A percentile compares a stretch with the other conserved stretches of the same genome.
Evolutionary conservation across 2,797 vertebrate genomes (phyloP).

Genomic region (Orestias chungarensis): DNA sequence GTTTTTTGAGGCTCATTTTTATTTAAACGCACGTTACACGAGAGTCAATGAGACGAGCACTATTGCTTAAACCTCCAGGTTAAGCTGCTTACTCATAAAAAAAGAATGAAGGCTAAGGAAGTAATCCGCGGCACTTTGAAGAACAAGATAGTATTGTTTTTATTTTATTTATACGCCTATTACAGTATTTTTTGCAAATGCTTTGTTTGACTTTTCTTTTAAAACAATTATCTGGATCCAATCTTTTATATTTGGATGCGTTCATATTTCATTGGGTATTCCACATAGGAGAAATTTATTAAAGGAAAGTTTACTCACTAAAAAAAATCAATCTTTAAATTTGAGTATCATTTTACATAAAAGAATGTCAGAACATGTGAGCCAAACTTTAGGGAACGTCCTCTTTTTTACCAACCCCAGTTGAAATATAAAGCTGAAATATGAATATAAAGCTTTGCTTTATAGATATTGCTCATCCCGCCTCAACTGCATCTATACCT

Average conservation of each 20-base stretch:
- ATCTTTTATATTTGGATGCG: too few species aligned
- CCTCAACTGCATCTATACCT: not conserved
- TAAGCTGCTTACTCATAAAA: conserved; percentile 54
- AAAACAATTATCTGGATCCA: not conserved
- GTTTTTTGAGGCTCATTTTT: conserved; percentile 14
- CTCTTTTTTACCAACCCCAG: not conserved
- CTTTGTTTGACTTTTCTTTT: conserved; percentile 4
- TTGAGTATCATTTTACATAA: not conserved
- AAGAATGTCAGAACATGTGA: not conserved
- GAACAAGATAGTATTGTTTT: conserved; percentile 27
- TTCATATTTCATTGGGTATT: not conserved
- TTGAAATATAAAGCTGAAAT: not conserved
- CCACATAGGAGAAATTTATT: not conserved
- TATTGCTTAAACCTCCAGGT: conserved; percentile 40
- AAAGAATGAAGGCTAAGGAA: conserved; percentile 35
- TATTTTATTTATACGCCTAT: conserved; percentile 14
- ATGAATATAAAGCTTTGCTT: too few species aligned
- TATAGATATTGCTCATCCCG: not conserved
- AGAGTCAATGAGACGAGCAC: conserved; percentile 13
- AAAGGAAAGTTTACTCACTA: conserved; percentile 9
- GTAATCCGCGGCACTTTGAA: conserved; percentile 46
- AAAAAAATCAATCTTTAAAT: conserved; percentile 16
- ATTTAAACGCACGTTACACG: conserved; percentile 34
- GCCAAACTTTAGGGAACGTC: not conserved
- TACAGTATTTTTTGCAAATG: not conserved